Base-by-base conservation (phyloP, 2,797 vertebrate genomes). In the Manis javanica region DNA sequence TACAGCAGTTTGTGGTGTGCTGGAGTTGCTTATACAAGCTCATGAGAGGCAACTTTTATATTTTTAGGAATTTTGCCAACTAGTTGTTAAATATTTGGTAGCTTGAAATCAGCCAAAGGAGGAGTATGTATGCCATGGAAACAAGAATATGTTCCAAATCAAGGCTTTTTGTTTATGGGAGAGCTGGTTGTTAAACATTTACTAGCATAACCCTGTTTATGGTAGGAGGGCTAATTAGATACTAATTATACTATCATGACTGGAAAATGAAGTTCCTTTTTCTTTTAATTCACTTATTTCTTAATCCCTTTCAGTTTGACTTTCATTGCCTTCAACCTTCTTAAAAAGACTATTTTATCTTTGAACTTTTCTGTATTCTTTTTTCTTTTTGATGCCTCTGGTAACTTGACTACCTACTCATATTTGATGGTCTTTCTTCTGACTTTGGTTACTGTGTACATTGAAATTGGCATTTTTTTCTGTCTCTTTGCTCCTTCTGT, bases 241-340 rank as follows among this genome's bases (percentile, higher is more conserved):
- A 94, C 96, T 75, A 74, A 95, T 90, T 96, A 51, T 21, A 51
- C 85, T 37, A 89, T 81, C 74, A 74, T 69, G 42, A 64, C 87
- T 94, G 53, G 64, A 91, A 95, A 71, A 72, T 0, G 0, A 96
- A 79, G 26, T 92, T 96, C 49, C 31, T 66, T 78, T 97, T 95
- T 95, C 49, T 71, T 66, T 95, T 87, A 92, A 82, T 85, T 95
- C 49, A 87, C 69, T 93, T 94, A 94, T 88, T 95, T 95, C 64
- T 95, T 95, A 92, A 95, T 94, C 26, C 7, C 15, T 85, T 92
- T 49, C 57, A 82, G 77, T 96, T 91, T 86, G 49, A 91, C 13
- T 95, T 91, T 71, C 96, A 90, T 94, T 97, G 71, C 34, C 59
- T 93, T 53, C 53, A 49, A 37, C 90, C 75, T 92, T 75, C 71